These are phyloP conservation scores for Diglossa cyanea DNA, from an alignment of 2,797 vertebrate genomes.

Conservation along the genomic window DNA sequence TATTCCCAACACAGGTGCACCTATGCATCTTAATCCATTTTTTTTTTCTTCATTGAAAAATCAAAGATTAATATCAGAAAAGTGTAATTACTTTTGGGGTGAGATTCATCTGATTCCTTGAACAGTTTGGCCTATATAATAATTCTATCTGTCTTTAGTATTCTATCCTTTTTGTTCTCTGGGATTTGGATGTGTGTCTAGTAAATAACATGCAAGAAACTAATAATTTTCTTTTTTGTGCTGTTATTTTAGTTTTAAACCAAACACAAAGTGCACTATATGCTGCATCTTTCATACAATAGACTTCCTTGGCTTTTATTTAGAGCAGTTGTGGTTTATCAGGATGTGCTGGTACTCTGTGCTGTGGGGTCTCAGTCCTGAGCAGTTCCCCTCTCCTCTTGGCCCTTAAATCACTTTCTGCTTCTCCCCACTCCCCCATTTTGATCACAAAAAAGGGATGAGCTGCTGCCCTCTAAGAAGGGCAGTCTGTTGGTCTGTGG, in stretches of 20 bases:
- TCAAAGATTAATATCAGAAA: not conserved
- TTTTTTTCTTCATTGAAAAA: not conserved
- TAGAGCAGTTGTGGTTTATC: not conserved
- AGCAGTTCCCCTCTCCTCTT: not conserved
- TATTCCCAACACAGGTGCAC: not conserved
- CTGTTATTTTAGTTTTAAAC: not conserved
- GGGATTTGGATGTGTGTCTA: not conserved
- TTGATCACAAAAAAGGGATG: not conserved
- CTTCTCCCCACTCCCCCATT: fast-evolving
- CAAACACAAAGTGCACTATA: not conserved
- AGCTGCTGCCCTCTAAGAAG: not conserved
- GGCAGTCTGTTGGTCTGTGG: not conserved
- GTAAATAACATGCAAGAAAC: not conserved
- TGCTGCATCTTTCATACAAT: not conserved
- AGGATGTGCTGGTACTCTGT: not conserved
- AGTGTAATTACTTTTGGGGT: not conserved
- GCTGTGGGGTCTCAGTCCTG: not conserved
- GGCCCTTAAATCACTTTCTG: not conserved
- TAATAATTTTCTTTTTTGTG: not conserved
- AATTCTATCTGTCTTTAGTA: not conserved
- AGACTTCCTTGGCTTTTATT: not conserved
- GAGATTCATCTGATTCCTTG: not conserved
- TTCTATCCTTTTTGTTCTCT: not conserved
- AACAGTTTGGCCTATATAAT: not conserved
- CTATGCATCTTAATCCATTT: not conserved